Conservation (phyloP, 2,113 vertebrate genomes). For the Eupsittula cactorum region DNA sequence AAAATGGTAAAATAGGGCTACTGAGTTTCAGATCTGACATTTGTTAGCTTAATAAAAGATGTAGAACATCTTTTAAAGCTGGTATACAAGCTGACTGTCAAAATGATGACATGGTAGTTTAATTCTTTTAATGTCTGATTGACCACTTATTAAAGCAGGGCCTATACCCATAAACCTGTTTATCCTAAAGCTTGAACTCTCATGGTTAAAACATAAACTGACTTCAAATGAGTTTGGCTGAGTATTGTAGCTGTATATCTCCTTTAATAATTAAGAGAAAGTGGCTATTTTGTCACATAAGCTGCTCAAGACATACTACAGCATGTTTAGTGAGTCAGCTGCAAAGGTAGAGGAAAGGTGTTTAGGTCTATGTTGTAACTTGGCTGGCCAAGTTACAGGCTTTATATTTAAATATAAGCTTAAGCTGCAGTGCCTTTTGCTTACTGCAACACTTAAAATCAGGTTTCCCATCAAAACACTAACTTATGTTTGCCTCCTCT, state of each 20-base stretch:
- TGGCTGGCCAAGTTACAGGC: constrained; percentile 87
- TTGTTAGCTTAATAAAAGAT: background rate
- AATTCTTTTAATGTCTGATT: constrained; percentile 56
- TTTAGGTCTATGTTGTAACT: constrained; percentile 63
- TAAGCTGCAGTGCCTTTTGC: constrained; percentile 50
- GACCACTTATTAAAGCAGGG: background rate
- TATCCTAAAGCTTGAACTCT: background rate
- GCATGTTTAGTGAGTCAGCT: constrained; percentile 33
- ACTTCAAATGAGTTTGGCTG: background rate
- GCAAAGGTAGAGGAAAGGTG: background rate
- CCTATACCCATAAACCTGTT: background rate
- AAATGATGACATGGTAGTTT: constrained; percentile 58
- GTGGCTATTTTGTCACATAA: background rate
- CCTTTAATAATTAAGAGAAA: background rate
- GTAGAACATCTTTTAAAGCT: background rate
- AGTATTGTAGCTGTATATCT: background rate
- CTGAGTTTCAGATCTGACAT: background rate
- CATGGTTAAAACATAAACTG: background rate
- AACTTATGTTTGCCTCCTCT: constrained; percentile 30
- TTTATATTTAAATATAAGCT: constrained; percentile 48
- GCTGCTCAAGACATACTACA: background rate
- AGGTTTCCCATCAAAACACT: background rate
- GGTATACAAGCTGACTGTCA: constrained; percentile 4
- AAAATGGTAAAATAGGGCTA: background rate
- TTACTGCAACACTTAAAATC: constrained; percentile 57